phyloP scores from a whole-genome alignment of 2,113 vertebrate genomes.

The Merops nubicus region DNA sequence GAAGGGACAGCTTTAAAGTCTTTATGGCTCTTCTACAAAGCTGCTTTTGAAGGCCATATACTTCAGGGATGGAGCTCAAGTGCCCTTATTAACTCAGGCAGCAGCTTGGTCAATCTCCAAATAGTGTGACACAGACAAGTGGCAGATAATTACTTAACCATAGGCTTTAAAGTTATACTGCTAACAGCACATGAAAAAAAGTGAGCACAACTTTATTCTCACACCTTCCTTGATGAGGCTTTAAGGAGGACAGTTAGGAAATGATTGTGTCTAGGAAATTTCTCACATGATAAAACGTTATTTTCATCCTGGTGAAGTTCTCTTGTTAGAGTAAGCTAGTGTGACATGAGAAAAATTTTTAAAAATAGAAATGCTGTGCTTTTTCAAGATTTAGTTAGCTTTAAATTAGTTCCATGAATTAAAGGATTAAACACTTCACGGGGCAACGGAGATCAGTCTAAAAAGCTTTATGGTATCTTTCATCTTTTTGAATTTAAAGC shows the following conservation, averaged over 20 bases:
- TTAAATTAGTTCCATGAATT: neutral
- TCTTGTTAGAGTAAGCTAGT: neutral
- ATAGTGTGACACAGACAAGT: neutral
- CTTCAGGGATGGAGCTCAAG: neutral
- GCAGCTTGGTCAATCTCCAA: neutral
- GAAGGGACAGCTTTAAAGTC: neutral
- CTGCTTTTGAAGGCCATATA: neutral
- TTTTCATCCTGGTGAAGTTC: neutral
- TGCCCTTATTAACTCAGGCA: neutral
- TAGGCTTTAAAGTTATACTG: neutral
- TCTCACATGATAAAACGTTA: neutral
- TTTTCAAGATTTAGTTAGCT: neutral
- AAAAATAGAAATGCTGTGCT: neutral
- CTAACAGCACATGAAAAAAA: neutral
- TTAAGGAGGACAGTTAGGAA: neutral
- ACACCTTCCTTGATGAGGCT: neutral
- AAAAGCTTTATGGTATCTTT: neutral
- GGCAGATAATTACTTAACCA: neutral
- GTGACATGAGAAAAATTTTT: neutral
- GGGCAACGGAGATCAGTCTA: neutral
- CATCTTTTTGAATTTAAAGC: neutral
- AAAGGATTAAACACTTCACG: neutral
- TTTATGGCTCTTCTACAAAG: neutral
- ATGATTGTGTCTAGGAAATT: neutral
- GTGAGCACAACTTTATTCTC: neutral